phyloP scores from a whole-genome alignment of 2,113 vertebrate genomes.

The Triplophysa rosa region DNA sequence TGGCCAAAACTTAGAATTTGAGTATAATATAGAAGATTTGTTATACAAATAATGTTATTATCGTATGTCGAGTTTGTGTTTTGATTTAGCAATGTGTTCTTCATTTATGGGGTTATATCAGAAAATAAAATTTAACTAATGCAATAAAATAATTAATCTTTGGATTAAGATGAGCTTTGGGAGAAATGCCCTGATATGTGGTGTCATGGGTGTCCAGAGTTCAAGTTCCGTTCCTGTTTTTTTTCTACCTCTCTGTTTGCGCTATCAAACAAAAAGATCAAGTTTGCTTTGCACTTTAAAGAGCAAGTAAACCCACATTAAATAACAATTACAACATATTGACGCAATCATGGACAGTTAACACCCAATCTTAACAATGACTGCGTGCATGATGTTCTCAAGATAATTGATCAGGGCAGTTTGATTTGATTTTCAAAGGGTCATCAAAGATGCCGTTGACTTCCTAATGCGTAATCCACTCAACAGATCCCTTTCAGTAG shows the following conservation, averaged over 20 bases:
- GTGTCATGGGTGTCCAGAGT: neutral
- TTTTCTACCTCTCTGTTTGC: too few relatives aligned
- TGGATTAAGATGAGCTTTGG: too few relatives aligned
- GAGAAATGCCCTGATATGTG: too few relatives aligned
- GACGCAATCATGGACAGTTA: conserved; percentile 9
- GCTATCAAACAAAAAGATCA: neutral
- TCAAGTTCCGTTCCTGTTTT: neutral
- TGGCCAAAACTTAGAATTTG: too few relatives aligned
- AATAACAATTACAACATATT: conserved; percentile 12
- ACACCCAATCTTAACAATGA: conserved; percentile 5
- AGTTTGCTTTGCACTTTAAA: neutral
- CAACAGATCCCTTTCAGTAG: conserved; percentile 17
- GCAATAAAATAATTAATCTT: too few relatives aligned
- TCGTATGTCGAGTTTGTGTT: too few relatives aligned
- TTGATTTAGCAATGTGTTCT: too few relatives aligned
- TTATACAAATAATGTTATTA: too few relatives aligned
- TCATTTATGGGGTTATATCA: too few relatives aligned
- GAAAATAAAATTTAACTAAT: too few relatives aligned
- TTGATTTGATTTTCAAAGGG: conserved; percentile 43
- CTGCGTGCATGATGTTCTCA: conserved; percentile 24
- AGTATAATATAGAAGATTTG: too few relatives aligned
- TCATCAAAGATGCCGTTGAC: conserved; percentile 1
- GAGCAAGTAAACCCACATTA: neutral
- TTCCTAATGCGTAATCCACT: conserved; percentile 27
- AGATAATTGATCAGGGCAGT: conserved; percentile 35